Conservation (phyloP, 1,140 invertebrate genomes). For the Drosophila hydei region DNA sequence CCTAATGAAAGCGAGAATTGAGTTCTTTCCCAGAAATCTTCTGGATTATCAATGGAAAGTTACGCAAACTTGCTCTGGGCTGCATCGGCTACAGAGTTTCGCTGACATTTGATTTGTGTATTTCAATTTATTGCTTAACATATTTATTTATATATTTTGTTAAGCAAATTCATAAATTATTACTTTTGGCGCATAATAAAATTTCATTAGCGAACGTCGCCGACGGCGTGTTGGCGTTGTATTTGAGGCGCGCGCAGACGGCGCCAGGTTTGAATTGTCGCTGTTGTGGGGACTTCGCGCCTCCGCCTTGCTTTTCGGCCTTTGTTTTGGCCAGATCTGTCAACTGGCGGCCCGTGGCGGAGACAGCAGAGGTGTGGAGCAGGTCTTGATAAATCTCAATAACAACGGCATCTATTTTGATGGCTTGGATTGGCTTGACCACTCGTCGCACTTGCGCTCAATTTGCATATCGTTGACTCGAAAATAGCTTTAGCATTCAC, state of each 20-base stretch:
- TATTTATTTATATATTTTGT: constrained; percentile 71
- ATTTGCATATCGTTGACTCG: constrained; percentile 60
- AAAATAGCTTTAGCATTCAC: constrained; percentile 45
- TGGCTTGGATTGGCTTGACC: constrained; percentile 6
- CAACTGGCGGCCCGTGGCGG: constrained; percentile 1
- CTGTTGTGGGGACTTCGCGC: constrained; percentile 27
- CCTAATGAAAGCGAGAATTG: background rate
- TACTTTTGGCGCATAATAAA: constrained; percentile 77
- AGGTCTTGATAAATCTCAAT: constrained; percentile 43
- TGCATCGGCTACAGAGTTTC: constrained; percentile 1
- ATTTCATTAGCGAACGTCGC: constrained; percentile 71
- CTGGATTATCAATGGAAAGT: background rate
- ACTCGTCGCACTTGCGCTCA: constrained; percentile 50
- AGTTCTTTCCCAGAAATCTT: too few relatives aligned
- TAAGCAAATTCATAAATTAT: constrained; percentile 82
- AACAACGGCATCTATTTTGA: constrained; percentile 39
- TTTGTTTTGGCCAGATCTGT: constrained; percentile 55
- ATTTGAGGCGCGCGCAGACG: constrained; percentile 45
- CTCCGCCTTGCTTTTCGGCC: constrained; percentile 69
- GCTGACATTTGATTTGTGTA: constrained; percentile 57
- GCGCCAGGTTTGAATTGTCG: constrained; percentile 38
- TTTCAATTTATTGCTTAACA: constrained; percentile 77
- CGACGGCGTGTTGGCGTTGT: constrained; percentile 57
- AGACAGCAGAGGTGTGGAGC: background rate
- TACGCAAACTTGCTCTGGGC: background rate